A percentile compares a stretch with the other conserved stretches of the same genome.
Conservation (phyloP, 2,888 invertebrate genomes). For the Lasioglossum oenotherae region DNA sequence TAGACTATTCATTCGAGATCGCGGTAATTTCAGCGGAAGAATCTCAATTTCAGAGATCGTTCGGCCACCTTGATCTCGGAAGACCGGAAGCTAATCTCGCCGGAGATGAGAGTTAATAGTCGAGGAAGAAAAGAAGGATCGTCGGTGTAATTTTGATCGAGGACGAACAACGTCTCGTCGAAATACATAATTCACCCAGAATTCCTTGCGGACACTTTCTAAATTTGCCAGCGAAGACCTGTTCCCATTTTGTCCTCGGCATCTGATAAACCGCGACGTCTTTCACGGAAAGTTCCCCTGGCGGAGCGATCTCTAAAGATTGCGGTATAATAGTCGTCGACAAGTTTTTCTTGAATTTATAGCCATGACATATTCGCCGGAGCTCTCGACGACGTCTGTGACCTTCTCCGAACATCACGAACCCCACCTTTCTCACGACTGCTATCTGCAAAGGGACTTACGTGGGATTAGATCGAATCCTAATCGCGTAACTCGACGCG, state of each 20-base stretch:
- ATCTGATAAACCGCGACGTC: neutral
- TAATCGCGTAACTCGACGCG: slow-evolving; percentile 31
- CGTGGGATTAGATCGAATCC: slow-evolving; percentile 42
- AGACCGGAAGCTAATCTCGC: neutral
- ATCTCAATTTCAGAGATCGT: neutral
- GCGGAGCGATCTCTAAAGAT: neutral
- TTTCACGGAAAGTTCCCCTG: neutral
- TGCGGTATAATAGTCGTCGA: neutral
- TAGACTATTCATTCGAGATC: neutral
- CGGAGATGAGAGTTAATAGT: neutral
- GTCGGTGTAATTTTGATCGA: neutral
- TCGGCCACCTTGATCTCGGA: neutral
- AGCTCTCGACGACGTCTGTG: neutral
- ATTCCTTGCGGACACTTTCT: slow-evolving; percentile 25
- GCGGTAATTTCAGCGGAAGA: neutral
- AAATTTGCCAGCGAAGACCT: slow-evolving; percentile 13
- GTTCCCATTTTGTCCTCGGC: neutral
- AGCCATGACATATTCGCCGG: slow-evolving; percentile 12
- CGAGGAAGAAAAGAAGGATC: neutral
- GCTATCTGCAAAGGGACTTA: slow-evolving; percentile 20
- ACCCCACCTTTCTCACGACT: slow-evolving; percentile 40
- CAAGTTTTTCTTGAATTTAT: slow-evolving; percentile 32
- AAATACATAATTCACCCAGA: slow-evolving; percentile 14
- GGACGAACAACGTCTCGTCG: slow-evolving; percentile 17
- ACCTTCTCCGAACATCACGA: slow-evolving; percentile 21